Evolutionary conservation across 2,888 invertebrate genomes (phyloP).

Genomic region (Cyaniris semiargus): DNA sequence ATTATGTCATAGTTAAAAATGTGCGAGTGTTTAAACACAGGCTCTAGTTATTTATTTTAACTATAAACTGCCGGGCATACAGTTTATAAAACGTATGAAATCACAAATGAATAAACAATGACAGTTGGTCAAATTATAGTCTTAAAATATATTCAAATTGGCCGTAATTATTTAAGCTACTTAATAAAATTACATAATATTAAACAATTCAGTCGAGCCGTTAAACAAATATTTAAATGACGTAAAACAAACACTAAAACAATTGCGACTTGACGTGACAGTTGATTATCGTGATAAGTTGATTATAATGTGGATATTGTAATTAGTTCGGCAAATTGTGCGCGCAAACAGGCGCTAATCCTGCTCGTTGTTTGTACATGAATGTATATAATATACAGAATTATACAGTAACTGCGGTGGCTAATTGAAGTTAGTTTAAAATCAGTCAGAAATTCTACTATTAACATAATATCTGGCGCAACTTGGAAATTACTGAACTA

Average conservation of each 20-base stretch:
- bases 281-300: slow-evolving; percentile 14
- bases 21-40: too few relatives aligned
- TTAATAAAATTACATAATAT: neutral
- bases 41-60: too few relatives aligned
- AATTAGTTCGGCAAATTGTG: slow-evolving; percentile 8
- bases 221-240: neutral
- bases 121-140: too few relatives aligned
- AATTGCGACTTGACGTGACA: neutral
- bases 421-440: neutral
- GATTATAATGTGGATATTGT: slow-evolving; percentile 22
- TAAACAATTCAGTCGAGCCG: neutral
- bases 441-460: neutral
- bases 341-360: slow-evolving; percentile 8
- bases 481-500: too few relatives aligned
- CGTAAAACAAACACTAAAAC: slow-evolving; percentile 13
- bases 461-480: too few relatives aligned
- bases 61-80: too few relatives aligned
- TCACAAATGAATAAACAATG: too few relatives aligned
- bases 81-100: too few relatives aligned
- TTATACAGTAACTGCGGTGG: neutral
- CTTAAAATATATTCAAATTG: neutral
- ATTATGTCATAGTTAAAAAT: too few relatives aligned
- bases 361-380: neutral
- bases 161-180: neutral
- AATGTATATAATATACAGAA: slow-evolving; percentile 8